Conservation (phyloP, 2,888 invertebrate genomes). For the Parnassius glacialis region DNA sequence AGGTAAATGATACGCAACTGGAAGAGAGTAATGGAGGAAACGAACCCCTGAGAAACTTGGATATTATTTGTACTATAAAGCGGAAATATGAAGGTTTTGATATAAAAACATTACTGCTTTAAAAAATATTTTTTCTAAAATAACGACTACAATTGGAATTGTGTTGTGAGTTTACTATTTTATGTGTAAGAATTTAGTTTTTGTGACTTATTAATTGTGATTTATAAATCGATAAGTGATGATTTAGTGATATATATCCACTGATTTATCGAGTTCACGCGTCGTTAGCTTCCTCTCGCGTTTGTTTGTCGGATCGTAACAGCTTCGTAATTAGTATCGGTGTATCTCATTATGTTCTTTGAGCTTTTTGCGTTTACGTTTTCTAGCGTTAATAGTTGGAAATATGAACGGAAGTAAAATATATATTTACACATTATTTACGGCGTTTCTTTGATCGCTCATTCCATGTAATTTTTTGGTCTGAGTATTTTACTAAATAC, state of each 20-base stretch:
- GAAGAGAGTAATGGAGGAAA: too few relatives aligned
- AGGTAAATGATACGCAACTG: too few relatives aligned
- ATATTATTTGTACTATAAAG: too few relatives aligned
- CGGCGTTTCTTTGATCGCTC: too few relatives aligned
- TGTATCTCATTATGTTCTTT: slow-evolving; percentile 30
- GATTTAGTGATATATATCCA: slow-evolving; percentile 16
- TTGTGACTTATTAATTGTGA: not conserved
- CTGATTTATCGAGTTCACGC: slow-evolving; percentile 29
- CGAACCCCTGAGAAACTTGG: too few relatives aligned
- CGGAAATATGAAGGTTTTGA: too few relatives aligned
- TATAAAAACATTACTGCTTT: too few relatives aligned
- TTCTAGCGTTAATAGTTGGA: not conserved
- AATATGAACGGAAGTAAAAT: not conserved
- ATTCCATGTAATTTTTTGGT: too few relatives aligned
- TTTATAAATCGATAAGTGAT: slow-evolving; percentile 12
- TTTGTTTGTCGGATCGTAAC: slow-evolving; percentile 33
- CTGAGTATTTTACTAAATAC: too few relatives aligned
- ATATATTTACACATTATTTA: not conserved
- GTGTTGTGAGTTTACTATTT: too few relatives aligned
- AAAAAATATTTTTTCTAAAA: too few relatives aligned
- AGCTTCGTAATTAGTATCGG: slow-evolving; percentile 35
- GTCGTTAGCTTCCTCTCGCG: slow-evolving; percentile 28
- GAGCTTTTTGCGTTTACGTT: slow-evolving; percentile 26
- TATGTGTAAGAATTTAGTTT: not conserved
- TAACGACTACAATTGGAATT: too few relatives aligned